These are phyloP conservation scores for Gavia stellata DNA, from an alignment of 2,113 vertebrate species.

Conservation along the genomic window DNA sequence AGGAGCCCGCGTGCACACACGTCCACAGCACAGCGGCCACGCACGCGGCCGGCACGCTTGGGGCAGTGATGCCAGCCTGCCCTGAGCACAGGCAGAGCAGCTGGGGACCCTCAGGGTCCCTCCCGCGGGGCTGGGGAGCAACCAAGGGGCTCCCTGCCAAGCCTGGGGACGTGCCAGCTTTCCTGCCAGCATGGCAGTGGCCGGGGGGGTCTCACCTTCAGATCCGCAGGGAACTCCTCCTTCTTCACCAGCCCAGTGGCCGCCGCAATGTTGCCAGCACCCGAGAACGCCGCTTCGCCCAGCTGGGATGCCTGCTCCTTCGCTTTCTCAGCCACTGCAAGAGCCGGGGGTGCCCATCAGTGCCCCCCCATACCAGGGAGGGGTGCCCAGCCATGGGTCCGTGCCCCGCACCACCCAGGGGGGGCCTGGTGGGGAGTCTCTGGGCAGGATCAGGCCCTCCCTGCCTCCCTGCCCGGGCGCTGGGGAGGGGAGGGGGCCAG, in stretches of 20 bases:
- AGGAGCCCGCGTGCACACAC: background rate
- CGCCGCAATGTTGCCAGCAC: constrained; percentile 90
- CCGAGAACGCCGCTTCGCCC: constrained; percentile 85
- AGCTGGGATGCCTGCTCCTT: constrained; percentile 87
- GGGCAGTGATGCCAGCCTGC: rapidly evolving
- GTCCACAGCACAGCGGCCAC: background rate
- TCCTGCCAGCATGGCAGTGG: rapidly evolving
- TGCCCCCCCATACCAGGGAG: background rate
- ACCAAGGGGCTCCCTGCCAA: background rate
- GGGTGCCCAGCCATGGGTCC: background rate
- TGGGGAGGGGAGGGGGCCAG: background rate
- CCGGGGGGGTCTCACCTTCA: constrained; percentile 77
- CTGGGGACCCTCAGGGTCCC: background rate
- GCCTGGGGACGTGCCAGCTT: background rate
- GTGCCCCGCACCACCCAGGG: rapidly evolving
- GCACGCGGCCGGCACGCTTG: rapidly evolving
- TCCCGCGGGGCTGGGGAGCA: rapidly evolving
- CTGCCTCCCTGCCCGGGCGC: background rate
- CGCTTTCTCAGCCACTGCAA: constrained; percentile 94
- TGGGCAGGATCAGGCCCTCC: background rate
- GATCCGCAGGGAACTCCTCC: constrained; percentile 91
- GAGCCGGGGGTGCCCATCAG: background rate
- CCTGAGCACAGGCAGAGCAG: background rate
- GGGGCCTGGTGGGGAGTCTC: background rate
- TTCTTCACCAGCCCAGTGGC: constrained; percentile 95